phyloP scores from a whole-genome alignment of 2,888 invertebrate genomes.

The Chrysina gloriosa region DNA sequence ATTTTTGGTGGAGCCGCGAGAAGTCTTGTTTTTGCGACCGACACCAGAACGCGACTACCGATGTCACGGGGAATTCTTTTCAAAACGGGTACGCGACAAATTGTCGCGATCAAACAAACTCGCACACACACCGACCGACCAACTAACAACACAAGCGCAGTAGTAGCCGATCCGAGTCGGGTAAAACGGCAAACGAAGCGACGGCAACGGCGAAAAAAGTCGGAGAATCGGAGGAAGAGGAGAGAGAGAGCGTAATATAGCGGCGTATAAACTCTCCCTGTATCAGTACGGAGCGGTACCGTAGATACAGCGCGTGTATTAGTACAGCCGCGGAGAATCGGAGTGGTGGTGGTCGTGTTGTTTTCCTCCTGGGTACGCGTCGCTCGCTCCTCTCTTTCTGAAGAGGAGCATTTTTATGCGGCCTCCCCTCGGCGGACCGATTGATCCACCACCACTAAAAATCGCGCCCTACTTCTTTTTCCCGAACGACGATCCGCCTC shows the following conservation, averaged over 20 bases:
- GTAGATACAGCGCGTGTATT: constrained; percentile 48
- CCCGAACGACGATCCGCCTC: constrained; percentile 45
- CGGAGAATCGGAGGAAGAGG: not conserved
- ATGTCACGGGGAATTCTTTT: constrained; percentile 66
- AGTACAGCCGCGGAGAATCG: constrained; percentile 1
- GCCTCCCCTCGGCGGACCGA: constrained; percentile 63
- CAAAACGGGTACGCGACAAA: constrained; percentile 61
- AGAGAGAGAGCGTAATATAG: constrained; percentile 3
- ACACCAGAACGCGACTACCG: constrained; percentile 64
- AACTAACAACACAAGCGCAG: constrained; percentile 61
- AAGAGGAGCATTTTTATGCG: constrained; percentile 60
- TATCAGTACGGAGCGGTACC: constrained; percentile 54
- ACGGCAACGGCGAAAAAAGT: constrained; percentile 4
- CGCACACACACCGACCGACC: constrained; percentile 51
- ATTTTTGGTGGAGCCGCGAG: no score
- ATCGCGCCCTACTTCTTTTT: constrained; percentile 66
- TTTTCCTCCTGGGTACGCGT: constrained; percentile 61
- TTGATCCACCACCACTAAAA: constrained; percentile 66
- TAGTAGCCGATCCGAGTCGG: constrained; percentile 53
- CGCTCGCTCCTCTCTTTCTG: constrained; percentile 63
- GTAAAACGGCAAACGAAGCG: constrained; percentile 25
- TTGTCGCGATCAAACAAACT: constrained; percentile 60
- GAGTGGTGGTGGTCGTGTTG: constrained; percentile 39
- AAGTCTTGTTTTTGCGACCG: constrained; percentile 62
- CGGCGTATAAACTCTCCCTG: constrained; percentile 59